Evolutionary conservation across 1,140 invertebrate genomes (phyloP).

Genomic region (Cataglyphis hispanica): DNA sequence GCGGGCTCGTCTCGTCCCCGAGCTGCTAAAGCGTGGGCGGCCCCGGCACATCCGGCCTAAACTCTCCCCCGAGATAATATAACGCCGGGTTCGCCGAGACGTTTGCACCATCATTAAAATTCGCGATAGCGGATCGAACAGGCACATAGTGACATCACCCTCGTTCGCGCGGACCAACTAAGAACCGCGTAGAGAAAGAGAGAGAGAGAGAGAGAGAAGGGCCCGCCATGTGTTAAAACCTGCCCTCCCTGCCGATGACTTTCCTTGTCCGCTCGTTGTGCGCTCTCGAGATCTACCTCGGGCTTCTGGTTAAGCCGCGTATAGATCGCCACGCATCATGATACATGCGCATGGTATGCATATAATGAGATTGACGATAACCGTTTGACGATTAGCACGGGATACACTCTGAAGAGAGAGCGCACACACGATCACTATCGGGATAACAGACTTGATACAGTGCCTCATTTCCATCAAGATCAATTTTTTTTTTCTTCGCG

Average conservation of each 20-base stretch:
- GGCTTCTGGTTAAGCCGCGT: slow-evolving; percentile 35
- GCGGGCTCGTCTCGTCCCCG: slow-evolving; percentile 25
- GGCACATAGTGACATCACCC: slow-evolving; percentile 85
- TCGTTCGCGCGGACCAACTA: slow-evolving; percentile 85
- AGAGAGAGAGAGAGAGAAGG: slow-evolving; percentile 67
- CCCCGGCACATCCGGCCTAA: slow-evolving; percentile 85
- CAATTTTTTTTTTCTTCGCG: slow-evolving; percentile 76
- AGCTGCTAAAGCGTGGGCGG: slow-evolving; percentile 83
- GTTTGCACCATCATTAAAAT: slow-evolving; percentile 87
- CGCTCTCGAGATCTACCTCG: slow-evolving; percentile 40
- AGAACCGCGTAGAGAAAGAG: slow-evolving; percentile 79
- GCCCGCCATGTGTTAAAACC: slow-evolving; percentile 78
- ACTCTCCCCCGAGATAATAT: slow-evolving; percentile 84
- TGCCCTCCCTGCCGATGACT: slow-evolving; percentile 64
- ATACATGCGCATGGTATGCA: slow-evolving; percentile 82
- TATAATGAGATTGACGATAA: slow-evolving; percentile 84
- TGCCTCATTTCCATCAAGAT: slow-evolving; percentile 71
- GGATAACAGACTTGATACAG: slow-evolving; percentile 32
- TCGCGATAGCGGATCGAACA: slow-evolving; percentile 87
- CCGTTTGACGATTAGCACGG: slow-evolving; percentile 82
- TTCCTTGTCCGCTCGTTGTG: slow-evolving; percentile 18
- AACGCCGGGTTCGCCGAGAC: slow-evolving; percentile 83
- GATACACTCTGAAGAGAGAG: slow-evolving; percentile 67
- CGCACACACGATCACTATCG: neutral
- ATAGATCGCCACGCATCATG: slow-evolving; percentile 55